A percentile compares a stretch with the other conserved stretches of the same genome.
phyloP scores from a whole-genome alignment of 2,113 vertebrate genomes.

The Mirza zaza region DNA sequence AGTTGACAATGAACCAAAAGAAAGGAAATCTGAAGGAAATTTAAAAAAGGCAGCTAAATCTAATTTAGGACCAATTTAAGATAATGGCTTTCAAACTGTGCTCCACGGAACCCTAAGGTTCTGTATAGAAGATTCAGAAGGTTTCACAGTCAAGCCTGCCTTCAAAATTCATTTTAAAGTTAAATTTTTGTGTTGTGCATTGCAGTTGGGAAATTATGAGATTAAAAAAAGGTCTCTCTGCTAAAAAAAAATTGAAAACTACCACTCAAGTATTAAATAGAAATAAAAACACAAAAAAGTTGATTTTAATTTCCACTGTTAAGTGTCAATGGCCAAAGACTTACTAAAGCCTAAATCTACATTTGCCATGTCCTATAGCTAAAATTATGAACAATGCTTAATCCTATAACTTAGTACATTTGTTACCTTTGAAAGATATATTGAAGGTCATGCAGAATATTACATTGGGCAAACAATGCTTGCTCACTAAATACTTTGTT shows the following conservation, averaged over 20 bases:
- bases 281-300: background rate
- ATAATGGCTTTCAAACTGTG: background rate
- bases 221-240: background rate
- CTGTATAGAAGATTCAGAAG: background rate
- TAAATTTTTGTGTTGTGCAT: background rate
- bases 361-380: background rate
- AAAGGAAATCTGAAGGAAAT: background rate
- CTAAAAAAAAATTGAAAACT: background rate
- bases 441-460: background rate
- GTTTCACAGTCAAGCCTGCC: background rate
- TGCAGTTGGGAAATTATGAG: background rate
- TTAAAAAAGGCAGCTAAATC: background rate
- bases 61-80: constrained; percentile 4
- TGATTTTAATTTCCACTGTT: background rate
- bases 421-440: background rate
- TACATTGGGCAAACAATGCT: background rate
- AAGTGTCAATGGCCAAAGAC: background rate
- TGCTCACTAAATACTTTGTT: background rate
- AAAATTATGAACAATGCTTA: background rate
- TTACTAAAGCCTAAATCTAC: background rate
- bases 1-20: background rate
- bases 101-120: background rate
- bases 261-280: background rate
- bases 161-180: background rate
- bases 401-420: background rate